Evolutionary conservation across 2,113 vertebrate genomes (phyloP), one percentile per base, ranked within the genome.

Genomic region (Lanius ludovicianus): DNA sequence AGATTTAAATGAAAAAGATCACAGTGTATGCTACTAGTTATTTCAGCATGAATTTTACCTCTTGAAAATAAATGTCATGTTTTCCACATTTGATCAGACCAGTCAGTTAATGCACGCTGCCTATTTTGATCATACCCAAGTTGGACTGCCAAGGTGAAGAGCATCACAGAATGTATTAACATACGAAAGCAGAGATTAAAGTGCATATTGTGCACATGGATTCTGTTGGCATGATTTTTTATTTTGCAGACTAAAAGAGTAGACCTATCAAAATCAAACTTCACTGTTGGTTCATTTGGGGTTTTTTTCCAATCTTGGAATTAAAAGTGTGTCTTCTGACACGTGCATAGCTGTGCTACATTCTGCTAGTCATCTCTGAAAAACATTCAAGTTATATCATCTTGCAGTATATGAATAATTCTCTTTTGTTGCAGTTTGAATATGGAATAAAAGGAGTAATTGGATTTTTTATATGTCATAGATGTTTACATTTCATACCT

Each of bases 101-200:
- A 81, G 55, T 63, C 55, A 90, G 47, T 59, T 94, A 95, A 84
- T 84, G 35, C 18, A 41, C 5, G 0, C 81, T 88, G 17, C 78
- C 53, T 92, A 12, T 88, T 87, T 70, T 70, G 46, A 90, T 86
- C 49, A 21, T 35, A 77, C 47, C 46, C 25, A 70, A 39, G 71
- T 39, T 80, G 30, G 52, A 63, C 56, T 83, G 83, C 53, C 42
- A 77, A 84, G 52, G 76, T 81, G 76, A 92, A 84, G 10, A 93
- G 16, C 73, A 70, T 84, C 81, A 78, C 31, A 63, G 39, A 89
- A 56, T 75, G 8, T 27, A 93, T 95, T 89, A 90, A 59, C 73
- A 92, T 93, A 85, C 20, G 56, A 93, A 95, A 91, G 52, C 10
- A 95, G 80, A 89, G 65, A 94, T 92, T 94, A 92, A 95, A 92